phyloP scores from a whole-genome alignment of 2,797 vertebrate species.

The Botia almorhae region DNA sequence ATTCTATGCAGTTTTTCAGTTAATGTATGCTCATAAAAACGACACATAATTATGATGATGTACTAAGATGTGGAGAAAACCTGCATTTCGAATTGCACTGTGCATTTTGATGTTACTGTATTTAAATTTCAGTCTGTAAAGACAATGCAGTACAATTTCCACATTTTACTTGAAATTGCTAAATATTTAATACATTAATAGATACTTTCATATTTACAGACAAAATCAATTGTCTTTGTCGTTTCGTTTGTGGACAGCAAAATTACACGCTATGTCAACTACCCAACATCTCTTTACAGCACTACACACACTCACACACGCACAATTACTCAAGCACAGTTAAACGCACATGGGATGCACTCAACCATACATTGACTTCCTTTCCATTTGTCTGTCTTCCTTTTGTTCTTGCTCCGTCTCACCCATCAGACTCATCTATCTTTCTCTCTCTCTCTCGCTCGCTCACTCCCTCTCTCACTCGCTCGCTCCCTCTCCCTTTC shows the following conservation, averaged over 20 bases:
- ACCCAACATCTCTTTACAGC: not conserved
- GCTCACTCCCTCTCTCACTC: too few relatives aligned
- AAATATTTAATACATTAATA: too few relatives aligned
- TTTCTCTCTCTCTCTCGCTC: slow-evolving; percentile 1
- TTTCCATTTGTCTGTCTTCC: slow-evolving; percentile 1
- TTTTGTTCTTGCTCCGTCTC: slow-evolving; percentile 41
- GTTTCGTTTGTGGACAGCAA: not conserved
- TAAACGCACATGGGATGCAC: slow-evolving; percentile 32
- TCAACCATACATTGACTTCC: slow-evolving; percentile 17
- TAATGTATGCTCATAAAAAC: not conserved
- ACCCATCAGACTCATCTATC: slow-evolving; percentile 23
- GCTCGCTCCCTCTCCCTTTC: too few relatives aligned
- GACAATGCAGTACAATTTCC: too few relatives aligned
- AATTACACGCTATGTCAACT: not conserved
- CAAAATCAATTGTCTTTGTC: too few relatives aligned
- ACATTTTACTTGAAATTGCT: too few relatives aligned
- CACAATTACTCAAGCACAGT: slow-evolving; percentile 29
- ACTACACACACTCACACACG: not conserved
- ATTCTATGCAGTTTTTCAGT: not conserved
- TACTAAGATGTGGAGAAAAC: too few relatives aligned
- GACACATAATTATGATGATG: not conserved
- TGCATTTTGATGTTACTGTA: too few relatives aligned
- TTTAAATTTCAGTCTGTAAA: too few relatives aligned
- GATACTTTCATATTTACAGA: too few relatives aligned
- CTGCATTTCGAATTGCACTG: too few relatives aligned